phyloP scores from a whole-genome alignment of 2,888 invertebrate species.

The Pristionchus maxplancki region DNA sequence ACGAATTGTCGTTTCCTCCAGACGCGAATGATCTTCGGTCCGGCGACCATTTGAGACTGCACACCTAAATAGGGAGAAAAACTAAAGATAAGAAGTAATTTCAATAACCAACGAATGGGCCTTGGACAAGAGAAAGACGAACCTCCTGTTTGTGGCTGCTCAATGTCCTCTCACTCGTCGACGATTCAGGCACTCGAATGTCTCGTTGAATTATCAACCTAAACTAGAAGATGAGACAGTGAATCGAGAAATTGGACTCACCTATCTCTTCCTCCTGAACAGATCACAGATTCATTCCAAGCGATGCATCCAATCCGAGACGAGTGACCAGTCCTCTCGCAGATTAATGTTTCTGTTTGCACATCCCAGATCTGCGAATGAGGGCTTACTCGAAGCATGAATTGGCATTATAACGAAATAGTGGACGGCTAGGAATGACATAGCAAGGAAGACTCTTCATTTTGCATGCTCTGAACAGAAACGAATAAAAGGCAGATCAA shows the following conservation, averaged over 20 bases:
- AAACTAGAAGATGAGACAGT: background rate
- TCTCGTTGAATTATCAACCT: background rate
- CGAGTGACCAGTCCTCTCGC: background rate
- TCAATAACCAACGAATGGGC: too few relatives aligned
- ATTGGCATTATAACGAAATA: background rate
- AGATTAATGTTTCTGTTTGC: background rate
- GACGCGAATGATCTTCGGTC: conserved; percentile 97
- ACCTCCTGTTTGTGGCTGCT: conserved; percentile 96
- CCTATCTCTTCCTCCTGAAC: conserved; percentile 90
- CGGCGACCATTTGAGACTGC: conserved; percentile 98
- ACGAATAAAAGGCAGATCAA: too few relatives aligned
- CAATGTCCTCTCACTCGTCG: conserved; percentile 87
- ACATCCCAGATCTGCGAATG: background rate
- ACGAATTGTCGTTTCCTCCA: conserved; percentile 97
- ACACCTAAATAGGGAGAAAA: too few relatives aligned
- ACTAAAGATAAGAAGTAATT: too few relatives aligned
- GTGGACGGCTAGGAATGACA: too few relatives aligned
- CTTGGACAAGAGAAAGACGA: too few relatives aligned
- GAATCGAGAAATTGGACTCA: conserved; percentile 78
- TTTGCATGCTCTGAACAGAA: too few relatives aligned
- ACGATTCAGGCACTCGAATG: conserved; percentile 83
- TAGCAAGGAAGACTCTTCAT: too few relatives aligned
- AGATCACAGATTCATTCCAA: conserved; percentile 75
- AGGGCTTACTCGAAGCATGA: background rate
- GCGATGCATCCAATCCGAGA: conserved; percentile 76